Conservation (phyloP, 2,797 vertebrate genomes). For the Tokudaia tokunoshimensis region DNA sequence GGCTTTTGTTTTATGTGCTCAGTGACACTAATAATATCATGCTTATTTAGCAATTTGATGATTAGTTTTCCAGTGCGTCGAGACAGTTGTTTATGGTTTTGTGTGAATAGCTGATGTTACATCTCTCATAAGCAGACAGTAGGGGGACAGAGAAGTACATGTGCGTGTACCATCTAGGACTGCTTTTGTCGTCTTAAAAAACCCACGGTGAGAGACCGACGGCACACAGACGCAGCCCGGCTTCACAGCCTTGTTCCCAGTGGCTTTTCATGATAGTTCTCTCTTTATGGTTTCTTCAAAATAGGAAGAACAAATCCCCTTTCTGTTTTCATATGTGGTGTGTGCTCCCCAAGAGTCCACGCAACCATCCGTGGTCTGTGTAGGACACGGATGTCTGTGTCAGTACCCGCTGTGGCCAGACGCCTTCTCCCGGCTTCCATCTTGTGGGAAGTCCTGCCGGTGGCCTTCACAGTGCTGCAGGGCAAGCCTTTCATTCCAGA, state of each 20-base stretch:
- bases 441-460: neutral
- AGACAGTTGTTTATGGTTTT: conserved; percentile 61
- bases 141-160: neutral
- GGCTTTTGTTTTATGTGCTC: conserved; percentile 68
- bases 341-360: too few relatives aligned
- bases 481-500: neutral
- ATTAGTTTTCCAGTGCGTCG: conserved; percentile 70
- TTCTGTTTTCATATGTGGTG: neutral
- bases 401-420: neutral
- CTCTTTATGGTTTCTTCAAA: neutral
- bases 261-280: neutral
- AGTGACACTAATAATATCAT: conserved; percentile 74
- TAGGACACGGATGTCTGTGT: neutral
- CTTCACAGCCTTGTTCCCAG: neutral
- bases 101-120: conserved; percentile 48
- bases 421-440: neutral
- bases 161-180: rapidly evolving
- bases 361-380: neutral
- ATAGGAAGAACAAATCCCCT: neutral
- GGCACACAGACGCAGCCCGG: neutral
- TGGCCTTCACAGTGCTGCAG: rapidly evolving
- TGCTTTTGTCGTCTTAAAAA: neutral
- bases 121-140: neutral
- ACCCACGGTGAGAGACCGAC: neutral
- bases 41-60: conserved; percentile 77